Evolutionary conservation across 2,888 invertebrate genomes (phyloP), one percentile per base, ranked within the genome.

Genomic region (Drosophila acutilabella): DNA sequence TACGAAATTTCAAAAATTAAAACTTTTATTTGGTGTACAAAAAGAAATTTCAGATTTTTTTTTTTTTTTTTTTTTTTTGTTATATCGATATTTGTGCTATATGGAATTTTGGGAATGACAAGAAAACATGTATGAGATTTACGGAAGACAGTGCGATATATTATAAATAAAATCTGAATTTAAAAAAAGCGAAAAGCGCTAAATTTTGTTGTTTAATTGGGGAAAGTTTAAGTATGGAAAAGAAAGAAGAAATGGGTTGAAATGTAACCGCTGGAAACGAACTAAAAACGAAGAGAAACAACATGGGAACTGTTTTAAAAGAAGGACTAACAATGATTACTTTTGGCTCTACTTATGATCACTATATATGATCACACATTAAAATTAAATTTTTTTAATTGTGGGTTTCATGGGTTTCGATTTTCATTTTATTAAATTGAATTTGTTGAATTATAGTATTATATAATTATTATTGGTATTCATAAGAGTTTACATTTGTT

Each of bases 401-500:
- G 40, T 52, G 59, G 64, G 59, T 73, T 73, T 75, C 23, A 16
- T 20, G 26, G n/a, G n/a, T n/a, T 64, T 60, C 40, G 23, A 44
- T 60, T 71, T 60, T 48, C 64, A 10, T 48, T 71, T 65, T 74
- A 77, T 74, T 75, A 36, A 62, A 56, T 65, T 76, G 23, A 45
- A 47, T 47, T 57, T 36, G 54, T 64, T 62, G 59, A 75, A 76
- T 61, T 76, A 53, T 70, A 14, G 8, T 58, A 65, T 47, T 4
- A 13, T 66, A 59, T 72, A 40, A 57, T 72, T 71, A 57, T 71
- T 72, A 77, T 77, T 77, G 73, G 78, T 74, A 78, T 78, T 76
- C 79, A 76, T 76, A 76, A 76, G 74, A 76, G 70, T 70, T 78
- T 74, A 78, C 76, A 76, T 69, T 73, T 52, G 59, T 48, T 71